A percentile compares a stretch with the other conserved stretches of the same genome.
phyloP scores from a whole-genome alignment of 1,140 invertebrate genomes.

The Linepithema humile region DNA sequence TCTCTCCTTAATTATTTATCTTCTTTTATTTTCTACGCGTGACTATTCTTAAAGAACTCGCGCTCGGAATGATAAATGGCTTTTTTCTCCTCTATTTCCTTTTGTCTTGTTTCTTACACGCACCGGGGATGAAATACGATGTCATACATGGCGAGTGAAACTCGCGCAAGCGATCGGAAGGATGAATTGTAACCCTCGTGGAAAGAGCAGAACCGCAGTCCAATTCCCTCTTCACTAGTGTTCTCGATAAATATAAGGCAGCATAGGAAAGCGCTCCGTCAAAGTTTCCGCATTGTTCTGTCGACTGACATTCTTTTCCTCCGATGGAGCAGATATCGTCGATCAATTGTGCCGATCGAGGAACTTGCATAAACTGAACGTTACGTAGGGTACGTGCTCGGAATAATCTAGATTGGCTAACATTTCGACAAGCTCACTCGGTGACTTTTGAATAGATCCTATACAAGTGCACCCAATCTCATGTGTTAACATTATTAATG shows the following conservation, averaged over 20 bases:
- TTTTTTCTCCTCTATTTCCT: background rate
- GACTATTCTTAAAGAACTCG: background rate
- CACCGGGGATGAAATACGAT: conserved; percentile 61
- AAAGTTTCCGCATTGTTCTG: conserved; percentile 60
- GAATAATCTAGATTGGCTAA: conserved; percentile 36
- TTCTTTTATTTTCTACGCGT: background rate
- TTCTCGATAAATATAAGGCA: conserved; percentile 16
- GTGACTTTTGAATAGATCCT: background rate
- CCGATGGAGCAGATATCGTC: background rate
- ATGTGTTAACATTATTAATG: background rate
- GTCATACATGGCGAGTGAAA: conserved; percentile 38
- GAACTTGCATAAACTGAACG: background rate
- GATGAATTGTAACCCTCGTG: conserved; percentile 63
- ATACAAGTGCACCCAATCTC: background rate
- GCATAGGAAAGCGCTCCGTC: conserved; percentile 36
- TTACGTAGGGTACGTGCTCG: conserved; percentile 5
- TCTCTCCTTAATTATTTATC: background rate
- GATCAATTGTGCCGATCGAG: background rate
- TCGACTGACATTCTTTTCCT: conserved; percentile 40
- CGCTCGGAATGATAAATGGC: background rate
- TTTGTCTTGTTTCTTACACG: background rate
- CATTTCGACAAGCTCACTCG: background rate
- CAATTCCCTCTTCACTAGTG: background rate
- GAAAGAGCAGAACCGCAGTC: conserved; percentile 21
- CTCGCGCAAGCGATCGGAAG: conserved; percentile 31